Percentiles rank a stretch among this genome's conserved stretches.
These are phyloP conservation scores for Xiphorhynchus erythropygius DNA, from an alignment of 2,797 vertebrate genomes.

Conservation along the genomic window DNA sequence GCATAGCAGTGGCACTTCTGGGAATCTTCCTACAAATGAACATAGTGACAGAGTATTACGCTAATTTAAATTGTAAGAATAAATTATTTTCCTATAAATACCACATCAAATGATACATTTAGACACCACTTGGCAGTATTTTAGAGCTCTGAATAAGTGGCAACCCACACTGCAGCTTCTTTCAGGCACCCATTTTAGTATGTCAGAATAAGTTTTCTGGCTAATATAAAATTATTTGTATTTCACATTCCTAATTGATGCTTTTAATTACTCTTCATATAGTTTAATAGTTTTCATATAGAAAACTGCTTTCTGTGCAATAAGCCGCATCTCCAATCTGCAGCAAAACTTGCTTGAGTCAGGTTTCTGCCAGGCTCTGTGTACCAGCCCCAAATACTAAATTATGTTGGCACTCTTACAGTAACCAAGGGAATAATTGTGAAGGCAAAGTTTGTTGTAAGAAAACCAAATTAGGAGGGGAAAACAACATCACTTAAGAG, in stretches of 20 bases:
- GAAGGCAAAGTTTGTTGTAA: constrained; percentile 58
- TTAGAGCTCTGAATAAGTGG: constrained; percentile 4
- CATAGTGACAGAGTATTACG: background rate
- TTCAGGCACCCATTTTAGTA: constrained; percentile 29
- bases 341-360: constrained; percentile 66
- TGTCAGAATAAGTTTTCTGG: constrained; percentile 57
- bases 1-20: background rate
- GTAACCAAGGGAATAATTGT: constrained; percentile 62
- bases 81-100: constrained; percentile 55
- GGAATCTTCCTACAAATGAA: background rate
- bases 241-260: constrained; percentile 62
- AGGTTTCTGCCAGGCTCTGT: constrained; percentile 53
- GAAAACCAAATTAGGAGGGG: constrained; percentile 48
- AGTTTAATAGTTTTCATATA: constrained; percentile 62
- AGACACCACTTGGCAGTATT: constrained; percentile 8
- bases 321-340: constrained; percentile 35
- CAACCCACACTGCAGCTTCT: constrained; percentile 6
- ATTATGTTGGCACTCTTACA: constrained; percentile 56
- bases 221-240: constrained; percentile 65
- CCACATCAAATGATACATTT: background rate
- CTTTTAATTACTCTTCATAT: constrained; percentile 72
- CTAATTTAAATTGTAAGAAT: constrained; percentile 29
- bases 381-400: constrained; percentile 54
- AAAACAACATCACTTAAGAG: constrained; percentile 24
- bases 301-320: constrained; percentile 67